Evolutionary conservation across 2,888 invertebrate species (phyloP).

Genomic region (Platycheirus rosarum): DNA sequence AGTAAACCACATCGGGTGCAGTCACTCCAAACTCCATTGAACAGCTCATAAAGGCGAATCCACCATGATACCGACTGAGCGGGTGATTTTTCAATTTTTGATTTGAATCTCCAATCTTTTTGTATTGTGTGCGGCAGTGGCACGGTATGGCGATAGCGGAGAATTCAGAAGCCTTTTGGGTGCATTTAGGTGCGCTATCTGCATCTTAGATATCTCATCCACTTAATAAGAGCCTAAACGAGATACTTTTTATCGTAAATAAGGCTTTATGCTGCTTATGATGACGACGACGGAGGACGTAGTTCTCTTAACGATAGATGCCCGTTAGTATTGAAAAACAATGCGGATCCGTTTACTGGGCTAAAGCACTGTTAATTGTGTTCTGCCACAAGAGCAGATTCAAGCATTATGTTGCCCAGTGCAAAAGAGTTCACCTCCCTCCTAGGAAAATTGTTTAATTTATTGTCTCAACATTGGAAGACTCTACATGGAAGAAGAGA

Average conservation of each 20-base stretch:
- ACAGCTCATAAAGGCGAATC: conserved; percentile 32
- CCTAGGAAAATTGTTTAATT: conserved; percentile 26
- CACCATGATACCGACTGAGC: conserved; percentile 23
- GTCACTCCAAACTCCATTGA: neutral
- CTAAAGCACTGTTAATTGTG: conserved; percentile 28
- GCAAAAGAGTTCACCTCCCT: conserved; percentile 32
- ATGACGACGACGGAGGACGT: neutral
- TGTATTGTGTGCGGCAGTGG: conserved; percentile 14
- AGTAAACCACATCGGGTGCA: conserved; percentile 57
- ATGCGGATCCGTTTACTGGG: conserved; percentile 25
- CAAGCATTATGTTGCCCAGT: conserved; percentile 40
- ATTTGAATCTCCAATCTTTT: conserved; percentile 41
- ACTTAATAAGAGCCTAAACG: conserved; percentile 50
- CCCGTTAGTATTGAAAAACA: conserved; percentile 49
- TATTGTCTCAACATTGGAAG: conserved; percentile 8
- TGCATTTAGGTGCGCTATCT: conserved; percentile 63
- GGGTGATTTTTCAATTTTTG: conserved; percentile 68
- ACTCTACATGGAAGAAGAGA: neutral
- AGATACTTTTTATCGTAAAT: conserved; percentile 47
- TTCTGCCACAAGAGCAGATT: neutral
- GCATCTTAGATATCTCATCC: conserved; percentile 48
- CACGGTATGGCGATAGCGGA: conserved; percentile 24
- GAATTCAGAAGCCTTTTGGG: conserved; percentile 71
- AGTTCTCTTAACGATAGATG: conserved; percentile 7
- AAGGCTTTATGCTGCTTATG: conserved; percentile 47